phyloP scores from a whole-genome alignment of 2,113 vertebrate genomes.

The Garra rufa region DNA sequence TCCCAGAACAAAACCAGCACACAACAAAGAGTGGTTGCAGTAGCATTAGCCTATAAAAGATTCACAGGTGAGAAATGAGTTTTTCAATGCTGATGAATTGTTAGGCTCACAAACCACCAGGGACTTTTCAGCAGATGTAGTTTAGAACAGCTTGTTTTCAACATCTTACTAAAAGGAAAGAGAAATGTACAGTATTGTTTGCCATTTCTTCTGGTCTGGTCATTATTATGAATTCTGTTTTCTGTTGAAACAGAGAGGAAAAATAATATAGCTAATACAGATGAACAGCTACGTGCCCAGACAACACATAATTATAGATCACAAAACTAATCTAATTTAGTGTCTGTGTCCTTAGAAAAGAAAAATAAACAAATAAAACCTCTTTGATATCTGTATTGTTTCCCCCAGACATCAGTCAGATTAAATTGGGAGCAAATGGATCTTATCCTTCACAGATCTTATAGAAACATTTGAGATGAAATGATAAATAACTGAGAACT shows the following conservation, averaged over 20 bases:
- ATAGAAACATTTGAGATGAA: background rate
- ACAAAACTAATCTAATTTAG: background rate
- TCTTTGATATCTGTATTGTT: background rate
- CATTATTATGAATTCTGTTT: background rate
- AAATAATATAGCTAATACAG: background rate
- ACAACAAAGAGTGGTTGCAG: background rate
- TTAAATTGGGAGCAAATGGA: no score
- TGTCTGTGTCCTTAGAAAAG: background rate
- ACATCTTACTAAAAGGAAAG: background rate
- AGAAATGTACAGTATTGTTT: constrained; percentile 20
- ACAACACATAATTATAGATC: background rate
- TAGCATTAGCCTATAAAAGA: background rate
- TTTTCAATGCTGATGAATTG: constrained; percentile 11
- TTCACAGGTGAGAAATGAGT: background rate
- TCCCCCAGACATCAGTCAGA: no score
- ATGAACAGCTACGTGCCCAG: background rate
- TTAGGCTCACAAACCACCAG: background rate
- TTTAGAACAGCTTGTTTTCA: background rate
- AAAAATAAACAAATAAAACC: background rate
- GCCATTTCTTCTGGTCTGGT: background rate
- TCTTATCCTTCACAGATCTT: background rate
- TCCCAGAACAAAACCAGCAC: background rate
- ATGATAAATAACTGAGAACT: background rate
- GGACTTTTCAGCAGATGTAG: background rate
- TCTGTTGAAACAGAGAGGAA: background rate